Evolutionary conservation across 2,113 vertebrate species (phyloP), one percentile per base, ranked within the genome.

Genomic region (Ophthalmolycus amberensis): DNA sequence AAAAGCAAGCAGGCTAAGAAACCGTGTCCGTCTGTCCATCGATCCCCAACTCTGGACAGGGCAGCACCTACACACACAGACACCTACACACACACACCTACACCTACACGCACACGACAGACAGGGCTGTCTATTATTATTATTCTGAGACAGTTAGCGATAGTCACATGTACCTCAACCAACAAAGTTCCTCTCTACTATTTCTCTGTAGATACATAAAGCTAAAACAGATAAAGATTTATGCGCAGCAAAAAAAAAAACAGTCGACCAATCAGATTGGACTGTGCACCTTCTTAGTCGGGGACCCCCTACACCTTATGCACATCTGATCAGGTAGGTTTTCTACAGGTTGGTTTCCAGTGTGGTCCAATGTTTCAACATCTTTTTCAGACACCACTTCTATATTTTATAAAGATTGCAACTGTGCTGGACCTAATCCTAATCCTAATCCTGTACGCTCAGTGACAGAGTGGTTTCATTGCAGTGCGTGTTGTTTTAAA

Each of bases 351-450:
- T 16, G 16, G 9, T 59, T 60, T 60, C 2, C 0, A 56, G 12
- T 44, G 15, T 0, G 38, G 1, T 34, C 27, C 25, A 62, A 62
- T 2, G 16, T 8, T 5, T 65, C 2, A n/a, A 50, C 0, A 2
- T 63, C 20, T 18, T 63, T 18, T 37, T 62, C 20, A 16, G 4
- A n/a, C 1, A 15, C 7, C 6, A n/a, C 5, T 20, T 40, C 15
- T 12, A 27, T 69, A 63, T 69, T 60, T 22, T 63, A 14, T n/a
- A 63, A 69, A 58, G 54, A 65, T 9, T 34, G 10, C 62, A 58
- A 42, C 18, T 48, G 66, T 42, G 32, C 25, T 32, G 65, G 59
- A 65, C 75, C 25, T 25, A 79, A 65, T 37, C 27, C 25, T n/a
- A n/a, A 18, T 15, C 2, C 5, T 40, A 20, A 70, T 79, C 38